Percentiles rank a stretch among this genome's conserved stretches.
These are phyloP conservation scores for Parelbella ahira DNA, from an alignment of 2,888 invertebrate species.

Conservation along the genomic window DNA sequence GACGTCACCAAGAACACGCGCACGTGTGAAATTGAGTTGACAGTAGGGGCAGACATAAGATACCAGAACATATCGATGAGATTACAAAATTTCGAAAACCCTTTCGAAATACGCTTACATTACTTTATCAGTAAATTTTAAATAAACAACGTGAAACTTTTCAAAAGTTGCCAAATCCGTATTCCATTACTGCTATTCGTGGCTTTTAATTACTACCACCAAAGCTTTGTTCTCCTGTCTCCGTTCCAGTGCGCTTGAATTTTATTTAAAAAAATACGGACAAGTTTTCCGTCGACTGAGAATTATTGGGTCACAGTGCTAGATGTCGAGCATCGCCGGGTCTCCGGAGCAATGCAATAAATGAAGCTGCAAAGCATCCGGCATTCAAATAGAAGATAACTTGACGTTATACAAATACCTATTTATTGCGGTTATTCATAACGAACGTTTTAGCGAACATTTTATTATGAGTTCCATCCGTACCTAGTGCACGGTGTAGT, in stretches of 20 bases:
- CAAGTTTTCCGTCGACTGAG: background rate
- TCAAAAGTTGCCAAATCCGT: background rate
- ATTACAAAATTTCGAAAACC: too few relatives aligned
- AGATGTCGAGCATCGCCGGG: background rate
- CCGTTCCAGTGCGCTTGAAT: conserved; percentile 2
- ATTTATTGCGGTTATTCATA: too few relatives aligned
- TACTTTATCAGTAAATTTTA: too few relatives aligned
- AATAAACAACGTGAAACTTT: background rate
- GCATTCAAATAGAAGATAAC: background rate
- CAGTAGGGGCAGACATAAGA: too few relatives aligned
- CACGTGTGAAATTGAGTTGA: too few relatives aligned
- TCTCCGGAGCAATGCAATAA: conserved; percentile 12
- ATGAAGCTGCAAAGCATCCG: conserved; percentile 6
- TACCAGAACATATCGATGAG: too few relatives aligned
- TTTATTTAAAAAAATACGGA: conserved; percentile 7
- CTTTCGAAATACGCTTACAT: too few relatives aligned
- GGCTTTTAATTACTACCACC: conserved; percentile 9
- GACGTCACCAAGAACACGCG: too few relatives aligned
- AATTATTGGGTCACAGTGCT: conserved; percentile 11
- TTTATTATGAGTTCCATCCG: too few relatives aligned
- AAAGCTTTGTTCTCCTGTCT: conserved; percentile 5
- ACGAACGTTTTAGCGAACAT: too few relatives aligned
- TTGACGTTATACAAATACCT: background rate
- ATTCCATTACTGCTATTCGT: conserved; percentile 3
- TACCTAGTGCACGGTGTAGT: too few relatives aligned